A percentile compares a stretch with the other conserved stretches of the same genome.
phyloP scores from a whole-genome alignment of 2,113 vertebrate genomes.

The Psettodes erumei region DNA sequence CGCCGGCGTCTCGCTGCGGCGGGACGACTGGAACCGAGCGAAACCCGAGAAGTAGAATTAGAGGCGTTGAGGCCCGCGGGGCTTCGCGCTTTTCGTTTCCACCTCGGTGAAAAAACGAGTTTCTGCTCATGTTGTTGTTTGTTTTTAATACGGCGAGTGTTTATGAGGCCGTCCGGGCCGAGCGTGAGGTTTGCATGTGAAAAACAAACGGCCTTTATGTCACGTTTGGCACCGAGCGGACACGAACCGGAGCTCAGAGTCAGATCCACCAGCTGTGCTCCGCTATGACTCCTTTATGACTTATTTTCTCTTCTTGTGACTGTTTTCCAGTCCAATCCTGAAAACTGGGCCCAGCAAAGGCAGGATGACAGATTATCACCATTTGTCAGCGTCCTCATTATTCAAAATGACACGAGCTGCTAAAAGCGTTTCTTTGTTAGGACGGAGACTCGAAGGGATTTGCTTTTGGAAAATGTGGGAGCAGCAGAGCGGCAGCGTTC shows the following conservation, averaged over 20 bases:
- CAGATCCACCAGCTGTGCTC: constrained; percentile 71
- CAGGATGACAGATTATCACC: constrained; percentile 51
- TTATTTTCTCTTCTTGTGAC: constrained; percentile 30
- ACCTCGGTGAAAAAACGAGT: constrained; percentile 4
- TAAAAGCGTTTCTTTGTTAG: constrained; percentile 33
- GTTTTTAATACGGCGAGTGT: no score
- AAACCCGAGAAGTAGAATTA: constrained; percentile 67
- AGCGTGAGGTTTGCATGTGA: constrained; percentile 50
- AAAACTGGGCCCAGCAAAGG: constrained; percentile 45
- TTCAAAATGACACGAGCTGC: constrained; percentile 57
- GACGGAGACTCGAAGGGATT: constrained; percentile 13
- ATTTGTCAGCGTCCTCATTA: constrained; percentile 56
- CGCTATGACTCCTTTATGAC: constrained; percentile 63
- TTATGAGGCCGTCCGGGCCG: no score
- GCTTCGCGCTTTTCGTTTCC: constrained; percentile 8
- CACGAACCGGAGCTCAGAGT: constrained; percentile 43
- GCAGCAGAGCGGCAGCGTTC: no score
- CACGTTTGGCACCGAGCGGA: constrained; percentile 64
- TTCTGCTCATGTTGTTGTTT: constrained; percentile 37
- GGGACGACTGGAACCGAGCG: constrained; percentile 59
- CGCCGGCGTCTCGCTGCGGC: constrained; percentile 46
- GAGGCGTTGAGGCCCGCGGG: constrained; percentile 17
- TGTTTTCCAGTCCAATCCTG: constrained; percentile 53
- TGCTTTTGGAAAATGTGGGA: constrained; percentile 50
- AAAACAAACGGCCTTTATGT: constrained; percentile 74